Conservation (phyloP, 2,113 vertebrate genomes). For the Triplophysa siluroides region DNA sequence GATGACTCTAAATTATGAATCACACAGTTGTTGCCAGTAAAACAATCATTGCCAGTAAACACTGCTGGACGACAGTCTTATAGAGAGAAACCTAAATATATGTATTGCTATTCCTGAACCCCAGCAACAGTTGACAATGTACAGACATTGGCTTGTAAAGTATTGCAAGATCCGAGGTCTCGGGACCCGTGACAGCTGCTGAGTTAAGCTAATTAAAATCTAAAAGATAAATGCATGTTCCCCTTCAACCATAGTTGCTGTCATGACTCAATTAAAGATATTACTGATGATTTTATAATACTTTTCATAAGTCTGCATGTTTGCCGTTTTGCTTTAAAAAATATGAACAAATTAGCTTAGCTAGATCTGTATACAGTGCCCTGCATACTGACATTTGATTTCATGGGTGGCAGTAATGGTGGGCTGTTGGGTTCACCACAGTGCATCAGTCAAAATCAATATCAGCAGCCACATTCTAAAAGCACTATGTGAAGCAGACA, state of each 20-base stretch:
- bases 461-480: constrained; percentile 68
- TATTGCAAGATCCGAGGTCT: too few relatives aligned
- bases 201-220: not conserved
- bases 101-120: not conserved
- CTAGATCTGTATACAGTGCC: not conserved
- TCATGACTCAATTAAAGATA: too few relatives aligned
- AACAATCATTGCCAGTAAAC: constrained; percentile 17
- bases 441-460: constrained; percentile 64
- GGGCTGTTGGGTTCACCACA: constrained; percentile 56
- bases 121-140: not conserved
- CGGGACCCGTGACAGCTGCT: not conserved
- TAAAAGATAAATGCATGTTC: too few relatives aligned
- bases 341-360: not conserved
- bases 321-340: too few relatives aligned
- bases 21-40: constrained; percentile 33
- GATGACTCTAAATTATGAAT: constrained; percentile 42
- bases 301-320: too few relatives aligned
- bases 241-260: too few relatives aligned
- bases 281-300: too few relatives aligned
- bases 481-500: constrained; percentile 78
- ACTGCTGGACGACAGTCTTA: not conserved
- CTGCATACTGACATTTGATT: constrained; percentile 27
- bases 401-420: constrained; percentile 13
- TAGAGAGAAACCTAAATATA: not conserved
- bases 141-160: not conserved